Evolutionary conservation across 1,140 invertebrate species (phyloP).

Genomic region (Saccostrea echinata): DNA sequence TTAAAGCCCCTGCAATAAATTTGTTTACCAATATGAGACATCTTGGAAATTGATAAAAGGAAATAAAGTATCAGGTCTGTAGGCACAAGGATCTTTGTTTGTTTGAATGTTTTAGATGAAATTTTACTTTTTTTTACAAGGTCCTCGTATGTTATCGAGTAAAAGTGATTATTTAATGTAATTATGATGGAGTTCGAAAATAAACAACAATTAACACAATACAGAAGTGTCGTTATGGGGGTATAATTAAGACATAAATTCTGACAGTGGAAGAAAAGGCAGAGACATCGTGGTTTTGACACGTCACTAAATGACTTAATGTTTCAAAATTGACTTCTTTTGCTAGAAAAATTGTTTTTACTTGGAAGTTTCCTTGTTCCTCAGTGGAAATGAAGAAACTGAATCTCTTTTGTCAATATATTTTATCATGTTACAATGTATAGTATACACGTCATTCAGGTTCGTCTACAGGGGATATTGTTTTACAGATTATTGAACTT

Average conservation of each 20-base stretch:
- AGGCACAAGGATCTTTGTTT: too few species aligned
- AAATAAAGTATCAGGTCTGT: too few species aligned
- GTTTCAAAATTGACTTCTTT: too few species aligned
- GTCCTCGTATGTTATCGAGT: background rate
- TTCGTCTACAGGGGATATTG: background rate
- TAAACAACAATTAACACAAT: background rate
- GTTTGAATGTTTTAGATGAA: too few species aligned
- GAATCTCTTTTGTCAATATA: background rate
- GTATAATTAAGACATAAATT: background rate
- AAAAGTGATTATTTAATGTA: background rate
- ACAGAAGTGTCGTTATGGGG: background rate
- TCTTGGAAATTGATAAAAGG: too few species aligned
- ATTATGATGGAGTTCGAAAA: background rate
- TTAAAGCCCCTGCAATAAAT: too few species aligned
- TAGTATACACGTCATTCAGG: background rate
- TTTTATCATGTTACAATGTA: background rate
- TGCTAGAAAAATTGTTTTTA: too few species aligned
- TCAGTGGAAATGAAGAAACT: background rate
- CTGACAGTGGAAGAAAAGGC: background rate
- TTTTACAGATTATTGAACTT: background rate
- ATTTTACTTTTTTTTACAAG: background rate
- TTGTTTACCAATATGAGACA: too few species aligned
- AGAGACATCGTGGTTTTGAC: background rate
- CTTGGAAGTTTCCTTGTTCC: background rate
- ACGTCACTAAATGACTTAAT: too few species aligned